These are phyloP conservation scores for Euwallacea similis DNA, from an alignment of 1,140 invertebrate species.

Conservation along the genomic window DNA sequence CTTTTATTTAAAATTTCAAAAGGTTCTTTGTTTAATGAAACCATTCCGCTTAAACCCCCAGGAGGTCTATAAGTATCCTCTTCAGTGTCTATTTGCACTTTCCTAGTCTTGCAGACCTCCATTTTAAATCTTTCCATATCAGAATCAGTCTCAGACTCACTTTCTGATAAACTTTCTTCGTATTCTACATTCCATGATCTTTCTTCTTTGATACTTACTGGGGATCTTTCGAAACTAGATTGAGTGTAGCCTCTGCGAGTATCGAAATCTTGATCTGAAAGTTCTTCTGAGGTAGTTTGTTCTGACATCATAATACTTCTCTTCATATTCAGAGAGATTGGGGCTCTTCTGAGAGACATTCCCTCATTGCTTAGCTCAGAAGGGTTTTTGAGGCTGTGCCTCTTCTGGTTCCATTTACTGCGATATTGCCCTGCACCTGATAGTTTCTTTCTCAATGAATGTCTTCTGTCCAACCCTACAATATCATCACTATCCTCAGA, in stretches of 20 bases:
- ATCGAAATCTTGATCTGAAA: conserved; percentile 48
- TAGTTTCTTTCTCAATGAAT: conserved; percentile 45
- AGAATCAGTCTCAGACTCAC: conserved; percentile 45
- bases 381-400: conserved; percentile 49
- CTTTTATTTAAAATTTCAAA: conserved; percentile 61
- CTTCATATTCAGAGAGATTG: conserved; percentile 33
- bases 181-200: conserved; percentile 51
- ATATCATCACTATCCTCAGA: conserved; percentile 42
- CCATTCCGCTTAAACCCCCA: conserved; percentile 48
- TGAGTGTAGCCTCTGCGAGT: conserved; percentile 40
- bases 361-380: conserved; percentile 45
- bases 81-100: conserved; percentile 53
- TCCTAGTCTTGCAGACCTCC: conserved; percentile 34
- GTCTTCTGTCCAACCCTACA: conserved; percentile 44
- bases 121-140: conserved; percentile 34
- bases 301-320: conserved; percentile 41
- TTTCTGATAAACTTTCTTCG: conserved; percentile 46
- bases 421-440: conserved; percentile 44
- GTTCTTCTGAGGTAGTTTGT: conserved; percentile 48
- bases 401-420: conserved; percentile 45
- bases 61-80: conserved; percentile 71
- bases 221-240: conserved; percentile 41
- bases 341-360: conserved; percentile 36
- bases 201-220: conserved; percentile 45
- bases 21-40: conserved; percentile 53